A percentile compares a stretch with the other conserved stretches of the same genome.
These are phyloP conservation scores for Scaptodrosophila latifasciaeformis DNA, from an alignment of 2,888 invertebrate species.

Conservation along the genomic window DNA sequence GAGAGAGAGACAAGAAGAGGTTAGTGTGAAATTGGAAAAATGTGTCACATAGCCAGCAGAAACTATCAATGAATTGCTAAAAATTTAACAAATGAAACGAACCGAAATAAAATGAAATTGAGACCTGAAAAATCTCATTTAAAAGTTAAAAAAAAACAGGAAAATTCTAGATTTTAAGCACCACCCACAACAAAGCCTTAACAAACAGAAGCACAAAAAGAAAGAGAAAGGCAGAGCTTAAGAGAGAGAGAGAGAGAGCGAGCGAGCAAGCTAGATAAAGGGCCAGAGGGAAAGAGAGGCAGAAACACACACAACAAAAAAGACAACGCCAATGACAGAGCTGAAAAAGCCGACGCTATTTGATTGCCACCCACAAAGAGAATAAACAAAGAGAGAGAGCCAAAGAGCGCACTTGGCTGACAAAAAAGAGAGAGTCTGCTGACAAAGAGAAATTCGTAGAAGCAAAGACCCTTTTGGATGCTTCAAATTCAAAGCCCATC, in stretches of 20 bases:
- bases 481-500: too few species aligned
- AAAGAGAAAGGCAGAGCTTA: too few species aligned
- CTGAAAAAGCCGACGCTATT: neutral
- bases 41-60: too few species aligned
- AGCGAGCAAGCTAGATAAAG: too few species aligned
- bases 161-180: conserved; percentile 19
- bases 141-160: conserved; percentile 6
- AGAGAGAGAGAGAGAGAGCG: too few species aligned
- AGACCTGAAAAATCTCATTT: conserved; percentile 13
- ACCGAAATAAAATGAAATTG: conserved; percentile 23
- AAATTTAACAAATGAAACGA: conserved; percentile 28
- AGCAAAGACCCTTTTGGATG: too few species aligned
- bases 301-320: conserved; percentile 17
- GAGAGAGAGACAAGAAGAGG: too few species aligned
- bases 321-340: conserved; percentile 12
- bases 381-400: conserved; percentile 4
- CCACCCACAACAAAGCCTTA: conserved; percentile 45
- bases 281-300: too few species aligned
- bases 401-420: neutral
- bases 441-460: conserved; percentile 14
- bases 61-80: too few species aligned
- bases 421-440: conserved; percentile 11
- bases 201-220: too few species aligned
- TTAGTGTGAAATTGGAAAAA: too few species aligned
- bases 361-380: conserved; percentile 44